These are phyloP conservation scores for Lathronympha strigana DNA, from an alignment of 2,888 invertebrate species.

Conservation along the genomic window DNA sequence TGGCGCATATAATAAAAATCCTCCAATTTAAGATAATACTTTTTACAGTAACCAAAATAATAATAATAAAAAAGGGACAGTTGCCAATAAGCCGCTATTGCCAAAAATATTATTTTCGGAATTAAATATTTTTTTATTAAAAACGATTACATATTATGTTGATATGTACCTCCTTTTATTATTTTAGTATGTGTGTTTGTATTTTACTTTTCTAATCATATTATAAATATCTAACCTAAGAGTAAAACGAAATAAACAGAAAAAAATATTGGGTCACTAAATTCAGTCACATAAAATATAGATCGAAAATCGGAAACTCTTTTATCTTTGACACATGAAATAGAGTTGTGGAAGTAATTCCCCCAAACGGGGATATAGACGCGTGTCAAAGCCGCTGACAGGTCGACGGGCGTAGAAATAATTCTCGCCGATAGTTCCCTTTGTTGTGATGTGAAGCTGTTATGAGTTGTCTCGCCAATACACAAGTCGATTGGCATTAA, in stretches of 20 bases:
- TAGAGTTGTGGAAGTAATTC: conserved; percentile 40
- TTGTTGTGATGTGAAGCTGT: conserved; percentile 36
- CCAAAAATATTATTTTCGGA: too few species aligned
- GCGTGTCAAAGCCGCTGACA: conserved; percentile 37
- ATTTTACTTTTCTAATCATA: too few species aligned
- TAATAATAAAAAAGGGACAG: too few species aligned
- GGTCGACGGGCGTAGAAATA: conserved; percentile 31
- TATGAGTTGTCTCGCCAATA: conserved; percentile 15
- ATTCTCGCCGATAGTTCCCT: conserved; percentile 35
- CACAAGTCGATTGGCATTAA: conserved; percentile 19
- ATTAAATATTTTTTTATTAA: too few species aligned
- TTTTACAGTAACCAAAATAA: too few species aligned
- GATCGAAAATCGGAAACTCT: conserved; percentile 16
- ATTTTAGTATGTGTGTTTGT: too few species aligned
- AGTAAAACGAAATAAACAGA: not conserved
- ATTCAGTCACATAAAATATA: conserved; percentile 3
- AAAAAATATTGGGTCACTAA: not conserved
- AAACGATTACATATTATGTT: too few species aligned
- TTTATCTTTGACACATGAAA: conserved; percentile 33
- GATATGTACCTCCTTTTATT: too few species aligned
- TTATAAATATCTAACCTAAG: too few species aligned
- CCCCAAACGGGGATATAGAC: conserved; percentile 31
- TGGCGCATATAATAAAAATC: too few species aligned
- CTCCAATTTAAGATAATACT: too few species aligned
- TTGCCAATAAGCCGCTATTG: too few species aligned